phyloP scores from a whole-genome alignment of 2,113 vertebrate genomes.

The Eudyptes chrysolophus region DNA sequence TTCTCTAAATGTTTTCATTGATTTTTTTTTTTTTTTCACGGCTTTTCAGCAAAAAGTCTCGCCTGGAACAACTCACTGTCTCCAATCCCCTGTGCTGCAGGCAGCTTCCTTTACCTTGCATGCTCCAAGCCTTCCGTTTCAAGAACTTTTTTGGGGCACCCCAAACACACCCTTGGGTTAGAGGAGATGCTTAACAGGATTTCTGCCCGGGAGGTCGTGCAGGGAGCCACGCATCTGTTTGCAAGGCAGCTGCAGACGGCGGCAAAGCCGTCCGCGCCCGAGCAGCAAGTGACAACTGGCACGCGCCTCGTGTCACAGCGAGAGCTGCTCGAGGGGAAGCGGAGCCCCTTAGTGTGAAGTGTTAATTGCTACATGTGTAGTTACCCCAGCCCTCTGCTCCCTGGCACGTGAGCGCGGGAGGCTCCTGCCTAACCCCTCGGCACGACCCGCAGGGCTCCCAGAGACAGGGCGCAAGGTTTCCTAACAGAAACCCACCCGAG shows the following conservation, averaged over 20 bases:
- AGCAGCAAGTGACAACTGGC: not conserved
- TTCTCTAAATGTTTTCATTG: not conserved
- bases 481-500: not conserved
- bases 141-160: not conserved
- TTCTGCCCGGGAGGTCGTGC: not conserved
- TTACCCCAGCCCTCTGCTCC: not conserved
- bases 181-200: not conserved
- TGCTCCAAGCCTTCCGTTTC: not conserved
- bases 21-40: not conserved
- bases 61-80: not conserved
- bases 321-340: not conserved
- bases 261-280: not conserved
- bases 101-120: not conserved
- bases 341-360: not conserved
- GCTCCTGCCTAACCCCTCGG: too few relatives aligned
- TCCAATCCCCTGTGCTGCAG: not conserved
- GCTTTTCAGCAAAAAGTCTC: not conserved
- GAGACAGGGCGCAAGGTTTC: not conserved
- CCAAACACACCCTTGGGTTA: too few relatives aligned
- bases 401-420: fast-evolving
- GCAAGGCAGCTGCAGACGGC: not conserved
- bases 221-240: not conserved
- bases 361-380: not conserved
- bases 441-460: not conserved
- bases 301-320: not conserved